phyloP scores from a whole-genome alignment of 2,888 invertebrate species.

The Sepioteuthis lessoniana region DNA sequence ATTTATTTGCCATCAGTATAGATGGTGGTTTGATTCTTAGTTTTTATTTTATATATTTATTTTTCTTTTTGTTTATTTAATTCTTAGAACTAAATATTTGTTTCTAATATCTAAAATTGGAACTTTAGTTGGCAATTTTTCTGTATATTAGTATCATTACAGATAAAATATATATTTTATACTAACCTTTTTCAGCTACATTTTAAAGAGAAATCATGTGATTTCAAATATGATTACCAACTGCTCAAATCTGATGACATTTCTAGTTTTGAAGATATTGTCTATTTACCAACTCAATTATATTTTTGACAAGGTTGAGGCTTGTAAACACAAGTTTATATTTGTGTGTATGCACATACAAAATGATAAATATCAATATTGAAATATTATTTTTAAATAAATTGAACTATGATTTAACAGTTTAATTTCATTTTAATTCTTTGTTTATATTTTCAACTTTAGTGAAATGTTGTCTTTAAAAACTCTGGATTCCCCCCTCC shows the following conservation, averaged over 20 bases:
- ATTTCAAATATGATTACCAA: background rate
- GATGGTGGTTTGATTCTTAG: background rate
- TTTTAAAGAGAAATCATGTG: background rate
- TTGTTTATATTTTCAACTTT: background rate
- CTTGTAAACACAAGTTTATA: background rate
- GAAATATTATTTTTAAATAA: background rate
- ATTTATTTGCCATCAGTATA: background rate
- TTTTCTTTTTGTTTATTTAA: background rate
- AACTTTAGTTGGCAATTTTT: background rate
- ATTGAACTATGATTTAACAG: background rate
- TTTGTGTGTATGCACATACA: too few species aligned
- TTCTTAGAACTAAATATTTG: background rate
- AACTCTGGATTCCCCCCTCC: background rate
- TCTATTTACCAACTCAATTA: background rate
- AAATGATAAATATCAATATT: background rate
- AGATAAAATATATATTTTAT: background rate
- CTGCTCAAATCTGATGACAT: background rate
- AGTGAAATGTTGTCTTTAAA: background rate
- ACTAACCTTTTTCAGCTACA: background rate
- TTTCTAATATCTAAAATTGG: background rate
- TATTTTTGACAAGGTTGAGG: background rate
- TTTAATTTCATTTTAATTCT: background rate
- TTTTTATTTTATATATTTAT: too few species aligned
- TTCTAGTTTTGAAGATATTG: background rate
- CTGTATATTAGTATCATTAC: background rate